Conservation (phyloP, 1,140 invertebrate genomes). For the Pararge aegeria region DNA sequence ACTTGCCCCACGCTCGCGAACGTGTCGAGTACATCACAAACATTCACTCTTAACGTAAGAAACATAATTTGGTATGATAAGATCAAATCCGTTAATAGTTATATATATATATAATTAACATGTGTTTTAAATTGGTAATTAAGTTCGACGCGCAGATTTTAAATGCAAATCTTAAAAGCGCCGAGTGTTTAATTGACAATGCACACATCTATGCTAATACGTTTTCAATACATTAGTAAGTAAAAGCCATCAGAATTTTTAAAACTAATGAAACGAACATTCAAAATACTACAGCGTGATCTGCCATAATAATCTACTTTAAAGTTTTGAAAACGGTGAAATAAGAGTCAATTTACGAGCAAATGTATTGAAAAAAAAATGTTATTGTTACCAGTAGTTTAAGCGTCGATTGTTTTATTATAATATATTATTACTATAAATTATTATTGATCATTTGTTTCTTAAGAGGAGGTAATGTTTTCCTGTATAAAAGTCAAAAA, state of each 20-base stretch:
- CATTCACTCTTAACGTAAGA: slow-evolving; percentile 26
- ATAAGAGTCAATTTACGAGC: background rate
- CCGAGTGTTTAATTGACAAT: no score
- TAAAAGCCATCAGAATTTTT: no score
- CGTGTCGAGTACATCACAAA: slow-evolving; percentile 23
- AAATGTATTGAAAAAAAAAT: slow-evolving; percentile 41
- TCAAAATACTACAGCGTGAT: no score
- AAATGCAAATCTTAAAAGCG: no score
- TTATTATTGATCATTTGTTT: slow-evolving; percentile 39
- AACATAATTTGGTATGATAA: slow-evolving; percentile 39
- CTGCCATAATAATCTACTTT: no score
- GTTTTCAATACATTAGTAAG: no score
- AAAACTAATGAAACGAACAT: no score
- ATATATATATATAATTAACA: no score
- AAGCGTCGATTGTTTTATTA: slow-evolving; percentile 68
- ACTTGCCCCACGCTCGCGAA: slow-evolving; percentile 27
- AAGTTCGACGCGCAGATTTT: no score
- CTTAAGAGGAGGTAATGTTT: slow-evolving; percentile 18
- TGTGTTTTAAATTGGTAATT: no score
- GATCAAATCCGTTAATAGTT: slow-evolving; percentile 3
- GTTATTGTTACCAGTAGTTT: slow-evolving; percentile 78
- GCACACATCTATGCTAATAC: no score
- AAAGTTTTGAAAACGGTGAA: no score
- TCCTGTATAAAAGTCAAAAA: slow-evolving; percentile 28
- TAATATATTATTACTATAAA: slow-evolving; percentile 51